A percentile compares a stretch with the other conserved stretches of the same genome.
Conservation (phyloP, 2,113 vertebrate species). For the Furnarius figulus region DNA sequence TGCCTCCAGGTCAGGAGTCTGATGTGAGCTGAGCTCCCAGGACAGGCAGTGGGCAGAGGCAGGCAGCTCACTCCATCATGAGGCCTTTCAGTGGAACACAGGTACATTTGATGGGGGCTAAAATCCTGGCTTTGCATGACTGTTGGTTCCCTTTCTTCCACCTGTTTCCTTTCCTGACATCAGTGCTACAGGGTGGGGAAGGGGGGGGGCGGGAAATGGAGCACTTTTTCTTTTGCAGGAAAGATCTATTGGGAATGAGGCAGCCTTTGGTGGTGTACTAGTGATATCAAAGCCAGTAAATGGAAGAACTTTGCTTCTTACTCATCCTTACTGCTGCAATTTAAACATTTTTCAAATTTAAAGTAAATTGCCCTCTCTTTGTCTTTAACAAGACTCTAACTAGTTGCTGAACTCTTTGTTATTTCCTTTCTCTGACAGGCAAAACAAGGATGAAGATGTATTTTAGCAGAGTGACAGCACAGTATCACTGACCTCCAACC, state of each 20-base stretch:
- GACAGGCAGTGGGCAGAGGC: neutral
- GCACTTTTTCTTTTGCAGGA: neutral
- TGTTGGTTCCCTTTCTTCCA: neutral
- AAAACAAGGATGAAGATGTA: neutral
- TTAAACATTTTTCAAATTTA: neutral
- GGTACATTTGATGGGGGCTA: accelerated
- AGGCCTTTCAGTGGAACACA: neutral
- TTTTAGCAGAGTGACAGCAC: neutral
- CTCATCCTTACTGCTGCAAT: neutral
- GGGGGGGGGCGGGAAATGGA: too few relatives aligned
- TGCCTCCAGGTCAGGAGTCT: neutral
- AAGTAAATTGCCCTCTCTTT: neutral
- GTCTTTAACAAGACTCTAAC: neutral
- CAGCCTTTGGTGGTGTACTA: neutral
- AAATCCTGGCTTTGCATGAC: neutral
- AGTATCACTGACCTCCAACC: neutral
- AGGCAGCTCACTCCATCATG: neutral
- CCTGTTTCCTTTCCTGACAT: neutral
- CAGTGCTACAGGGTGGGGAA: accelerated
- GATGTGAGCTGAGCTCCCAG: neutral
- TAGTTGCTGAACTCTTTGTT: neutral
- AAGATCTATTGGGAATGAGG: neutral
- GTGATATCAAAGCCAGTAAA: neutral
- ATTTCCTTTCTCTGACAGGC: neutral
- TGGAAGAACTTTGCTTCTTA: neutral